phyloP scores from a whole-genome alignment of 2,888 invertebrate species.

The Drosophila nr. perissopoda region DNA sequence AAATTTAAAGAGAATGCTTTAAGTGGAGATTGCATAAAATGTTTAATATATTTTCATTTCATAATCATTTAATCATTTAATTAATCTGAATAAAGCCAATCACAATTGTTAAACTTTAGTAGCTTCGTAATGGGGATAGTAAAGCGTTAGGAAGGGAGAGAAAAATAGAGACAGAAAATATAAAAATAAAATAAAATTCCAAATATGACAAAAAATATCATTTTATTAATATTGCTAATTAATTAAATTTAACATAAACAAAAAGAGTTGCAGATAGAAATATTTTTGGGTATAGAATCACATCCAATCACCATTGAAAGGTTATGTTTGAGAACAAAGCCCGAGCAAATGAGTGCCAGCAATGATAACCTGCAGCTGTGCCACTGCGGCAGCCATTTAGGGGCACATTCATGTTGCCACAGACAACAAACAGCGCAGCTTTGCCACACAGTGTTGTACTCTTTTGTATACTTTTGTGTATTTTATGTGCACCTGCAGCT shows the following conservation, averaged over 20 bases:
- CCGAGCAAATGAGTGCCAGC: neutral
- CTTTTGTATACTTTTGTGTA: neutral
- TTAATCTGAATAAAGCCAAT: neutral
- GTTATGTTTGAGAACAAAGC: neutral
- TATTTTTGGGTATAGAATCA: neutral
- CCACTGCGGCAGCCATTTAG: constrained; percentile 11
- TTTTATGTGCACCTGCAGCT: constrained; percentile 50
- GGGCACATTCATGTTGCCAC: constrained; percentile 3
- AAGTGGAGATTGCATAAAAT: neutral
- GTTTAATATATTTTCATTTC: neutral
- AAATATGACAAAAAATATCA: neutral
- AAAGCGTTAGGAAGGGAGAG: neutral
- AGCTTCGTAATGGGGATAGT: neutral
- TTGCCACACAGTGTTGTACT: constrained; percentile 17
- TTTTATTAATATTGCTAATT: neutral
- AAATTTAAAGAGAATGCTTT: too few relatives aligned
- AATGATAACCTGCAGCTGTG: neutral
- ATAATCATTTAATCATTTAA: neutral
- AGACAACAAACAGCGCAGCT: neutral
- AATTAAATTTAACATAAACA: neutral
- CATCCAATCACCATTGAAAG: neutral
- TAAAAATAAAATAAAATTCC: neutral
- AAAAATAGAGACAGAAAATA: neutral
- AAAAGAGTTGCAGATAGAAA: neutral
- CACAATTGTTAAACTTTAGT: neutral